Base-by-base conservation (phyloP, 2,888 invertebrate genomes). In the Micoletzkya japonica region DNA sequence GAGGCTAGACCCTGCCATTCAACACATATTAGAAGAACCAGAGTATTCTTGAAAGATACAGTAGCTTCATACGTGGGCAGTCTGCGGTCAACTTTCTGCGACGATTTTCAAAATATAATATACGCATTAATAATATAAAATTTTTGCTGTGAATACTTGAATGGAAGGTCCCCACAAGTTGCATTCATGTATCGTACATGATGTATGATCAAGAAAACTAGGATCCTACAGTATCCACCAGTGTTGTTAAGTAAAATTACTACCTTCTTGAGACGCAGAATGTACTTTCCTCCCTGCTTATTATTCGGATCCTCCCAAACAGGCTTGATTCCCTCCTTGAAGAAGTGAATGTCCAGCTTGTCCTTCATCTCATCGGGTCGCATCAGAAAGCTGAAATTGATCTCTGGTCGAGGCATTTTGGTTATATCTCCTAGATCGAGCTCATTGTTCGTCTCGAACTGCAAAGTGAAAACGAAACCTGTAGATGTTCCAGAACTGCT, bases 281-380 rank as follows among this genome's bases (percentile, higher is more conserved):
- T 93, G 96, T 97, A 98, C 89, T 96, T 96, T 36, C 97, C 98
- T 68, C 98, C 97, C 87, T 92, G 91, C 86, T 92, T 91, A 88
- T 98, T 98, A 60, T 94, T 93, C 72, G 92, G 91, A 87, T 97
- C 96, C 89, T 98, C 98, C 98, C 97, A 98, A 93, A 98, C 96
- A 30, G 97, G 97, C 87, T 94, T 93, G 84, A 98, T 95, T 80
- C 96, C 97, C 83, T 94, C 90, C 89, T 97, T 97, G 88, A 98
- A 98, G 73, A 98, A 90, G 87, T 96, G 96, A 85, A 95, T 91
- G 88, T 97, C 95, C 84, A 94, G 88, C 84, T 93, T 93, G 26
- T 93, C 92, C 56, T 92, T 91, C 81, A 97, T 89, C 84, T 96
- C 82, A 32, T 58, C 68, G 17, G 68, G 37, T 44, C 68, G 68